Base-by-base conservation (phyloP, 1,140 invertebrate species). In the Neodiprion pinetum region DNA sequence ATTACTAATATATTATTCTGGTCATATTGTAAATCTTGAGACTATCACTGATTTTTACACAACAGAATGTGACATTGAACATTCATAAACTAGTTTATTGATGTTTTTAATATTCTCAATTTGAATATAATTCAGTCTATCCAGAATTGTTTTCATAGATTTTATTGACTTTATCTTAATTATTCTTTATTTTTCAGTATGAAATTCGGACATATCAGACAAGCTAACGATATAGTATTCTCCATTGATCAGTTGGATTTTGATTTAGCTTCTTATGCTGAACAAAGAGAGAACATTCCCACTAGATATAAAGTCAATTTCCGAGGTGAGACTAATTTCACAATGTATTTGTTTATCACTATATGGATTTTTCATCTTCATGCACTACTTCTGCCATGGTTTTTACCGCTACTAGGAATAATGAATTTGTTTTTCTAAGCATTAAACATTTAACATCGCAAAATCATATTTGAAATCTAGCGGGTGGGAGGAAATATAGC, bases 121-220 rank as follows among this genome's bases (percentile, higher is more conserved):
- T 40, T 5, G 28, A 40, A 40, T 5, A 40, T 40, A 40, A 40
- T 40, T 40, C 28, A 40, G 28, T 40, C 28, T 40, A 40, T 5
- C 28, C 28, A 40, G 28, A 70, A 11, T 50, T 9, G 1, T 70
- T 40, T 66, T 40, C 28, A 40, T 3, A 10, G 11, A 40, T 50
- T n/a, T 47, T 0, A 14, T 61, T 53, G 53, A 5, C 2, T 40
- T 40, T 40, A 3, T 61, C 4, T 61, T 61, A 9, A 61, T 61
- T 12, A 5, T 61, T 61, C 9, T 5, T 61, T 68, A 67, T 12
- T 28, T 81, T 82, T n/a, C 40, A 83, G 82, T 67, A 74, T 81
- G 67, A 68, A 71, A 28, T 77, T 70, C 47, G 82, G 82, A n/a
- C 80, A 81, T 9, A 65, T 80, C 2, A 75, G 70, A 49, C 14